phyloP scores from a whole-genome alignment of 1,140 invertebrate species.

The Drosophila nannoptera region DNA sequence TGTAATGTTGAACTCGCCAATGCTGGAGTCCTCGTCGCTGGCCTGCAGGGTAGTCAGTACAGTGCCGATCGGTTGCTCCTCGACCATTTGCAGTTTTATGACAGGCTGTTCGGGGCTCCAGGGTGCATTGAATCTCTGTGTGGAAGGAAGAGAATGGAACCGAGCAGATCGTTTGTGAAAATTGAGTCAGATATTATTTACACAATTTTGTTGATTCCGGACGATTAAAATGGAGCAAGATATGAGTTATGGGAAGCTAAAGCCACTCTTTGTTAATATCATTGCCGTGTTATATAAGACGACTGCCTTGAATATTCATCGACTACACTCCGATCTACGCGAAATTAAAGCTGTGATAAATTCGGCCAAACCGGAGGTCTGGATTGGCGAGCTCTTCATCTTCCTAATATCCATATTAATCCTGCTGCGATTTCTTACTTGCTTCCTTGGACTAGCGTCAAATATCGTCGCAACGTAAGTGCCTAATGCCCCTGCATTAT shows the following conservation, averaged over 20 bases:
- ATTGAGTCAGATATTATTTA: constrained; percentile 26
- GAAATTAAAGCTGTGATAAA: constrained; percentile 43
- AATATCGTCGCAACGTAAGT: constrained; percentile 72
- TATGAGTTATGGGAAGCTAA: constrained; percentile 41
- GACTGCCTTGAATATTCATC: constrained; percentile 54
- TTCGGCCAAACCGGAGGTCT: constrained; percentile 36
- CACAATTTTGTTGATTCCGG: background rate
- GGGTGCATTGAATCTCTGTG: constrained; percentile 82
- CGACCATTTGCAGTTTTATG: constrained; percentile 86
- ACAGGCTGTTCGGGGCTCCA: constrained; percentile 86
- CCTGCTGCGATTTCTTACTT: constrained; percentile 53
- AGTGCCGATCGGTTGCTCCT: constrained; percentile 91
- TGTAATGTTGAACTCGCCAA: constrained; percentile 83
- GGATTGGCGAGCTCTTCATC: constrained; percentile 50
- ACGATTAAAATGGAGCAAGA: constrained; percentile 13
- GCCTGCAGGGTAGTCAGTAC: constrained; percentile 89
- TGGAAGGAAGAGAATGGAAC: background rate
- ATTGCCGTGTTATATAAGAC: constrained; percentile 59
- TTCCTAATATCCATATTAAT: constrained; percentile 44
- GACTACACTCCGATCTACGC: constrained; percentile 46
- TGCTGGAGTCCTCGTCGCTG: constrained; percentile 90
- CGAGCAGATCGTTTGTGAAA: constrained; percentile 18
- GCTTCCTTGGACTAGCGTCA: constrained; percentile 53
- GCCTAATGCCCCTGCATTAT: background rate
- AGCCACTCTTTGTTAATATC: constrained; percentile 62